Evolutionary conservation across 2,113 vertebrate genomes (phyloP), one percentile per base, ranked within the genome.

Genomic region (Jacana jacana): DNA sequence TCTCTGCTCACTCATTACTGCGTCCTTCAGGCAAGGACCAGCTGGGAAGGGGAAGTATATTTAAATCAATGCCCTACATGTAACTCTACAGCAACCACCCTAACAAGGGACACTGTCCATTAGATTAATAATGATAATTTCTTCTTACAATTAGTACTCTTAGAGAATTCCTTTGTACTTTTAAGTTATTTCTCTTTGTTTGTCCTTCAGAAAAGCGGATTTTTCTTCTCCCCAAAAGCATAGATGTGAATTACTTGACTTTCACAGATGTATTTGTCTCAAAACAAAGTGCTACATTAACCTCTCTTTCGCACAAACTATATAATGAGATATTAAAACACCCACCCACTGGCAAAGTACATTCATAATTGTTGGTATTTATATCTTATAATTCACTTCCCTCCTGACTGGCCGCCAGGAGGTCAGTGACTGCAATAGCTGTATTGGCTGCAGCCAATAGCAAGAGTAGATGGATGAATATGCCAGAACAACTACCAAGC

Each of bases 41-140:
- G 28, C 71, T 44, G 64, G 57, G 76, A 86, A 90, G 54, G 6
- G 18, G 17, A 81, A 71, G 57, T 68, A 16, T 77, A 72, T 79
- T 92, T 84, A 76, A 94, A 94, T 87, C 90, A 79, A 52, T 85
- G 88, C 49, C 77, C 77, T 92, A 48, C n/a, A 46, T 52, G 52
- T 33, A 92, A 84, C 69, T 88, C 78, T 18, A 69, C 44, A 60
- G 60, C 64, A 88, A 64, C 33, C 44, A 46, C 1, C 7, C 57
- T 44, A 70, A 64, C 69, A 60, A 70, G 76, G 40, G 80, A 84
- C 0, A 0, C 64, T 69, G 39, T 24, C 76, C 40, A 17, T 71
- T 57, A 86, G 24, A 61, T 90, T 49, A 58, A 39, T 37, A 61
- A 55, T 15, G 54, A 72, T 42, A 18, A 89, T 39, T 88, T 81